phyloP scores from a whole-genome alignment of 2,113 vertebrate genomes.

The Tauraco erythrolophus region DNA sequence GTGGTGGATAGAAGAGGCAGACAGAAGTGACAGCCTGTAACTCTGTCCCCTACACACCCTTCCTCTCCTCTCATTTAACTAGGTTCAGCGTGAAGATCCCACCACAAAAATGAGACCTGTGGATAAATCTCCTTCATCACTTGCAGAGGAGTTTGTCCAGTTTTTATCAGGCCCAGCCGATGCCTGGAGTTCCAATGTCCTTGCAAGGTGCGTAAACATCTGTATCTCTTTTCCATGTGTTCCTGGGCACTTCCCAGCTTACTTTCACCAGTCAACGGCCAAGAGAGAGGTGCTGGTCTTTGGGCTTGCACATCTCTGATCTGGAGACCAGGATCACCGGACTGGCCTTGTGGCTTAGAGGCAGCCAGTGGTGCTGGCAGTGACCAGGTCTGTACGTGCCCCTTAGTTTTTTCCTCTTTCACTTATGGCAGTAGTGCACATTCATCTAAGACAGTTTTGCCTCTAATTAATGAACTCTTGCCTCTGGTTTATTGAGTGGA shows the following conservation, averaged over 20 bases:
- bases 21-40: neutral
- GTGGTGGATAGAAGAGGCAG: neutral
- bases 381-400: rapidly evolving
- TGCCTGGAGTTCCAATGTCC: neutral
- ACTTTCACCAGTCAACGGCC: too few species aligned
- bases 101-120: neutral
- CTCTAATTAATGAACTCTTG: neutral
- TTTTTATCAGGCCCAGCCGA: neutral
- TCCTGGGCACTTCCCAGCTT: neutral
- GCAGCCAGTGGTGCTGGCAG: neutral
- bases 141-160: rapidly evolving
- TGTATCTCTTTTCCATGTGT: neutral
- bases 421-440: too few species aligned
- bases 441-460: neutral
- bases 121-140: neutral
- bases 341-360: neutral
- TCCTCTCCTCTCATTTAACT: neutral
- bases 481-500: neutral
- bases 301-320: too few species aligned
- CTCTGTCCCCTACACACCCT: neutral
- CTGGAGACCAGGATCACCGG: neutral
- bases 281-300: neutral
- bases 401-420: rapidly evolving
- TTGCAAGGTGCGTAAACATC: rapidly evolving
- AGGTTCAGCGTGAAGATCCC: neutral